Percentiles rank a stretch among this genome's conserved stretches.
Conservation (phyloP, 2,113 vertebrate genomes). For the Trichomycterus rosablanca region DNA sequence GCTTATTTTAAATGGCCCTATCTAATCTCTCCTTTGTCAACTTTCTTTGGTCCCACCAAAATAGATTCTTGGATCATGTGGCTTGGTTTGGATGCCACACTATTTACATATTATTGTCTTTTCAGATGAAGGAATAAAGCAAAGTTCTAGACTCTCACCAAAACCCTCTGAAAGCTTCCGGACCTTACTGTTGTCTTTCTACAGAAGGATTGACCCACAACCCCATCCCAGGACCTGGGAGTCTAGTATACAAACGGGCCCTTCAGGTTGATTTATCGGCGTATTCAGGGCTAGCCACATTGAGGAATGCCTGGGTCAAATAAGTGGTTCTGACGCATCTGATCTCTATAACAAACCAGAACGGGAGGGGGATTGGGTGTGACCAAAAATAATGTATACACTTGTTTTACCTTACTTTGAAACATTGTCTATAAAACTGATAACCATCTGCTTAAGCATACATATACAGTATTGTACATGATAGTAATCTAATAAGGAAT, state of each 20-base stretch:
- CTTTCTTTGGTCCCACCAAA: constrained; percentile 18
- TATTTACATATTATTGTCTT: constrained; percentile 37
- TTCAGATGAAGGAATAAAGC: constrained; percentile 37
- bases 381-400: neutral
- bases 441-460: neutral
- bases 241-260: constrained; percentile 59
- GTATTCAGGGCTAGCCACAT: constrained; percentile 46
- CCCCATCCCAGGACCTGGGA: constrained; percentile 69
- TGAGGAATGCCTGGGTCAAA: constrained; percentile 45
- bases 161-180: constrained; percentile 45
- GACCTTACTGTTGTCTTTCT: constrained; percentile 47
- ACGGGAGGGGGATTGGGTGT: constrained; percentile 6
- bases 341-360: constrained; percentile 32
- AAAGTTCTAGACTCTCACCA: constrained; percentile 36
- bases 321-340: constrained; percentile 41
- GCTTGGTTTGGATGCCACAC: constrained; percentile 17
- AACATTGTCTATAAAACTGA: constrained; percentile 13
- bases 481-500: too few relatives aligned
- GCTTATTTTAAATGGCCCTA: constrained; percentile 11
- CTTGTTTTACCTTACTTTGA: neutral
- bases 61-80: too few relatives aligned
- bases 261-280: constrained; percentile 75
- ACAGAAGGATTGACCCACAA: constrained; percentile 48
- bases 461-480: too few relatives aligned
- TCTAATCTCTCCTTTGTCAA: constrained; percentile 1